These are phyloP conservation scores for Notarius quadriscutis DNA, from an alignment of 2,113 vertebrate species.

Conservation along the genomic window DNA sequence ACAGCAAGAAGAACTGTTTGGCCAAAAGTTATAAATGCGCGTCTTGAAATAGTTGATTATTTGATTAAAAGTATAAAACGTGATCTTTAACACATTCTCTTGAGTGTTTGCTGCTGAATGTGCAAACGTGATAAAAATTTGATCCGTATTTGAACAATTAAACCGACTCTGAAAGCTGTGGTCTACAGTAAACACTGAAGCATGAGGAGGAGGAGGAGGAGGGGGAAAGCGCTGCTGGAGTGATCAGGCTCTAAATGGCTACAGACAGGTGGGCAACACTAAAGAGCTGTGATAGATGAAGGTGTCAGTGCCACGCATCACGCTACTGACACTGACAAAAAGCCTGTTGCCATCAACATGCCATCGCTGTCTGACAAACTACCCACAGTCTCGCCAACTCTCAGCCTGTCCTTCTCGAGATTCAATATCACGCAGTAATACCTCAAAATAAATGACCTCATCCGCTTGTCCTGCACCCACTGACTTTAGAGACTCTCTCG, in stretches of 20 bases:
- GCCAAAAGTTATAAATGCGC: neutral
- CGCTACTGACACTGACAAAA: slow-evolving; percentile 37
- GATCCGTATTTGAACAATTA: too few species aligned
- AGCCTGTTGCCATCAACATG: slow-evolving; percentile 25
- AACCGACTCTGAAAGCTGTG: neutral
- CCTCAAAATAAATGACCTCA: neutral
- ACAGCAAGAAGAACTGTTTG: neutral
- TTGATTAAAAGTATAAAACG: neutral
- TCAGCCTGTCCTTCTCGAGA: neutral
- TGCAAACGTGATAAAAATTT: neutral
- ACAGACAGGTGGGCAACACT: slow-evolving; percentile 16
- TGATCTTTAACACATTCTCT: neutral
- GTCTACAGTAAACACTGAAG: neutral
- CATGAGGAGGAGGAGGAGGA: neutral
- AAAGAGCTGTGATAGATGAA: slow-evolving; percentile 41
- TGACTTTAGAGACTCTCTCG: neutral
- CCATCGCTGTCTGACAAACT: slow-evolving; percentile 29
- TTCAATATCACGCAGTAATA: neutral
- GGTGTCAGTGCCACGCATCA: slow-evolving; percentile 9
- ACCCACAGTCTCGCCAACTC: neutral
- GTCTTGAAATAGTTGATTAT: neutral
- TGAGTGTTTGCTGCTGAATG: neutral
- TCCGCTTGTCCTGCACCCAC: neutral
- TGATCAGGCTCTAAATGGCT: neutral
- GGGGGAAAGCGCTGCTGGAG: neutral